Evolutionary conservation across 2,888 invertebrate genomes (phyloP), one percentile per base, ranked within the genome.

Genomic region (Cosmorhoe ocellata): DNA sequence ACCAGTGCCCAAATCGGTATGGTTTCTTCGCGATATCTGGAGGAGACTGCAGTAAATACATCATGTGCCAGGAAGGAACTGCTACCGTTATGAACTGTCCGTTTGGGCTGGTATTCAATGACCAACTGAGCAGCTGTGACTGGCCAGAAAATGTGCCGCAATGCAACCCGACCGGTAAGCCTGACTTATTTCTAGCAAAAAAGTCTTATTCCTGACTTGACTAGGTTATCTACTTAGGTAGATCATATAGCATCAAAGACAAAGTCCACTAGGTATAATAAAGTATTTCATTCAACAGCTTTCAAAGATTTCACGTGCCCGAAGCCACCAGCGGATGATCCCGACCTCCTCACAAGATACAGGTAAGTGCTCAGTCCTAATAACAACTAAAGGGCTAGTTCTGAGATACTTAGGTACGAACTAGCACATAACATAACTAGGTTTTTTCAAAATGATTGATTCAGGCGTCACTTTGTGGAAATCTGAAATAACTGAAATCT

Each of bases 101-200:
- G 0, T 40, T 59, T 7, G 85, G 85, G 1, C 58, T 84, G 5
- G 85, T 67, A 1, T 86, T 84, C 55, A 84, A 81, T 53, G 31
- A 55, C 0, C 50, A 48, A 13, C 61, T 44, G 10, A 67, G 57
- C 45, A 64, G 52, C 31, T 86, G 86, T 43, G 85, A 86, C 47
- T 86, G 82, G 82, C 79, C 75, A 1, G 74, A 63, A 8, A 79
- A 81, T 43, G 84, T 85, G 1, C 84, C 81, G 2, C 57, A 64
- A 0, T 85, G 86, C 59, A 76, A 69, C 14, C 69, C 71, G n/a
- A 50, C 62, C 36, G 74, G 85, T 84, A 64, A 40, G 44, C 5
- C 3, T 33, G 1, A 4, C 22, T 11, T 31, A 11, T 30, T 39
- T 18, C 6, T 11, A 8, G 2, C 4, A 18, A 18, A 18, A 3